Evolutionary conservation across 2,113 vertebrate species (phyloP).

Genomic region (Ctenodactylus gundi): DNA sequence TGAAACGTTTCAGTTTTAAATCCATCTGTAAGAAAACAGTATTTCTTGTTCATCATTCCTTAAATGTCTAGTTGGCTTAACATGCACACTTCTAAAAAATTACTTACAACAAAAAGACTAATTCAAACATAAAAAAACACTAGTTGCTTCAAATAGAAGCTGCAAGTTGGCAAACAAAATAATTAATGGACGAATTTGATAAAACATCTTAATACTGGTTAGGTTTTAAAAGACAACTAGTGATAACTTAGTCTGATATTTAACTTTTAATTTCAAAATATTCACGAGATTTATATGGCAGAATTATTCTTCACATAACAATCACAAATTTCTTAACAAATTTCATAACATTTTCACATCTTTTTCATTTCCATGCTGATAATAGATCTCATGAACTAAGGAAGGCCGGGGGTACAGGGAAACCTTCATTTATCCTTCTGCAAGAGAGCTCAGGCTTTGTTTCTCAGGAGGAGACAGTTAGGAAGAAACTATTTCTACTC

Average conservation of each 20-base stretch:
- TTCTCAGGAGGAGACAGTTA: not conserved
- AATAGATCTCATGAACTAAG: not conserved
- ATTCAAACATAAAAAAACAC: no score
- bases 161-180: not conserved
- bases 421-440: not conserved
- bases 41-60: no score
- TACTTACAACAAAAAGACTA: no score
- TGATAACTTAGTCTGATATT: not conserved
- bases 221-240: not conserved
- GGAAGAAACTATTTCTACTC: not conserved
- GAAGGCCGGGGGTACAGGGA: not conserved
- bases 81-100: no score
- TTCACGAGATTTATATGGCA: not conserved
- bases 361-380: constrained; percentile 29
- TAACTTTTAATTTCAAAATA: constrained; percentile 51
- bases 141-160: no score
- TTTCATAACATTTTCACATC: constrained; percentile 44
- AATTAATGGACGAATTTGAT: no score
- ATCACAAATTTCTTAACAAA: not conserved
- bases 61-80: no score
- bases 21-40: no score
- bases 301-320: constrained; percentile 29
- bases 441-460: not conserved
- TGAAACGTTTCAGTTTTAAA: no score
- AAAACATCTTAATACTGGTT: no score